These are phyloP conservation scores for Leucophora obtusa DNA, from an alignment of 2,888 invertebrate species.

Conservation along the genomic window DNA sequence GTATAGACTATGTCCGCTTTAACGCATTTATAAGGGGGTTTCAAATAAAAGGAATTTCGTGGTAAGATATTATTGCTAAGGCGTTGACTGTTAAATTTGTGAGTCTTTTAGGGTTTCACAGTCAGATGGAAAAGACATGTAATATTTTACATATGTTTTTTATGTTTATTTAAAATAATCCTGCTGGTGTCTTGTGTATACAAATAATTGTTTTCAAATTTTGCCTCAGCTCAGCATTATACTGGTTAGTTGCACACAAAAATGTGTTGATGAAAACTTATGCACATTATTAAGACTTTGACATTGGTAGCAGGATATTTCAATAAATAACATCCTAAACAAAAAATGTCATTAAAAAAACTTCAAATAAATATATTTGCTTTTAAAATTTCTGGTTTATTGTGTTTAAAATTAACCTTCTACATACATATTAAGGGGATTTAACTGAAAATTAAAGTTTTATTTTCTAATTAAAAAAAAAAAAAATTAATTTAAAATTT, in stretches of 20 bases:
- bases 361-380: background rate
- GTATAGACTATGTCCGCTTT: slow-evolving; percentile 20
- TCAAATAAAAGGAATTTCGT: slow-evolving; percentile 10
- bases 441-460: too few species aligned
- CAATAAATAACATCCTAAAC: background rate
- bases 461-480: too few species aligned
- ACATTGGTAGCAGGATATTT: slow-evolving; percentile 17
- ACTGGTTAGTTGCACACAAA: background rate
- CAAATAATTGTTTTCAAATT: too few species aligned
- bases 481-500: too few species aligned
- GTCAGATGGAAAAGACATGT: background rate
- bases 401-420: too few species aligned
- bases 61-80: background rate
- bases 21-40: slow-evolving; percentile 41
- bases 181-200: background rate
- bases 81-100: slow-evolving; percentile 21
- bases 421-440: too few species aligned
- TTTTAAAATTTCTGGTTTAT: too few species aligned
- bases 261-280: background rate
- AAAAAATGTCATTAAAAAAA: slow-evolving; percentile 16
- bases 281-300: background rate
- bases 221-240: background rate
- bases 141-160: background rate
- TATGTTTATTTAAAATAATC: background rate
- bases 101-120: background rate